phyloP scores from a whole-genome alignment of 2,797 vertebrate genomes.

The Danio tinwini region DNA sequence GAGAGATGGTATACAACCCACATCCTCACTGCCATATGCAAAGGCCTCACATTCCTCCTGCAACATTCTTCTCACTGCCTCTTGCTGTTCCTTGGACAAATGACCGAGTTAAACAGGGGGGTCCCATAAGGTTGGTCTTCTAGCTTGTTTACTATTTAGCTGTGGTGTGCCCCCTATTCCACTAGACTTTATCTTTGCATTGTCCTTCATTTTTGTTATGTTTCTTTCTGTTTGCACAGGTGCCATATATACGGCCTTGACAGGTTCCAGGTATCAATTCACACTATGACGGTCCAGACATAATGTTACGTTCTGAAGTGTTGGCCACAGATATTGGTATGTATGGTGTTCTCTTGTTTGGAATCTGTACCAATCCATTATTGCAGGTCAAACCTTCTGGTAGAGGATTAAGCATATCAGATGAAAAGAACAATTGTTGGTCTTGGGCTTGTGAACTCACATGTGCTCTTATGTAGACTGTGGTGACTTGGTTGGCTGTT shows the following conservation, averaged over 20 bases:
- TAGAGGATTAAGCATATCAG: neutral
- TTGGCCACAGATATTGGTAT: neutral
- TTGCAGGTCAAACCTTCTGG: neutral
- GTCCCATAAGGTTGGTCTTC: constrained; percentile 23
- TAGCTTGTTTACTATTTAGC: neutral
- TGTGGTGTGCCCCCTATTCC: neutral
- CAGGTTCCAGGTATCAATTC: neutral
- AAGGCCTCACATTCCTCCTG: constrained; percentile 45
- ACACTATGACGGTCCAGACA: neutral
- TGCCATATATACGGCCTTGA: neutral
- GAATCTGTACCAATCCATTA: neutral
- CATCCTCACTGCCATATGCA: constrained; percentile 28
- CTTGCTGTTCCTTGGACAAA: neutral
- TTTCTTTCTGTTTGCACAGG: neutral
- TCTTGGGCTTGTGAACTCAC: constrained; percentile 6
- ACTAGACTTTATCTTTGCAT: neutral
- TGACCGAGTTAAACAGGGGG: constrained; percentile 33
- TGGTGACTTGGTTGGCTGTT: constrained; percentile 5
- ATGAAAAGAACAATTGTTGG: constrained; percentile 12
- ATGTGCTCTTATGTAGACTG: neutral
- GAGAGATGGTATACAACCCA: constrained; percentile 32
- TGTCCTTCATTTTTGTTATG: neutral
- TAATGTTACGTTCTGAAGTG: neutral
- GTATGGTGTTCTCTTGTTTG: neutral
- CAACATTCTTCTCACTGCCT: neutral